Conservation (phyloP, 2,797 vertebrate species). For the Coregonus ussuriensis region DNA sequence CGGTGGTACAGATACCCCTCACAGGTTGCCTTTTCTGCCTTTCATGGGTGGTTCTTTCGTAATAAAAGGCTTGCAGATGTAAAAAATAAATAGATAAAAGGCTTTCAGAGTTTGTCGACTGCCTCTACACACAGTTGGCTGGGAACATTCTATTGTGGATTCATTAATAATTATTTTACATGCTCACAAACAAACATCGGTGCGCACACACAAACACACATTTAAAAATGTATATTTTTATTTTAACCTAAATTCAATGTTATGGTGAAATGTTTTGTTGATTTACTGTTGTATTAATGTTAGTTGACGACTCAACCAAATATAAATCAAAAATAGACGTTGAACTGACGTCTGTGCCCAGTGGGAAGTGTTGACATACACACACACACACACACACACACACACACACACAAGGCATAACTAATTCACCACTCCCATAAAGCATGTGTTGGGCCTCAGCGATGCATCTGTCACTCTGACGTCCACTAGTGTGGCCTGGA, state of each 20-base stretch:
- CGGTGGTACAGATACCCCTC: background rate
- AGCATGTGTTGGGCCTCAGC: conserved; percentile 68
- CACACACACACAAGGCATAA: conserved; percentile 39
- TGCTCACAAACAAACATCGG: background rate
- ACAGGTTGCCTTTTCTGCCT: background rate
- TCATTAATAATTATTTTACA: background rate
- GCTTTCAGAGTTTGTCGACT: background rate
- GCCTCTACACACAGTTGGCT: conserved; percentile 8
- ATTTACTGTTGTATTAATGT: too few species aligned
- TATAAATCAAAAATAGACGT: too few species aligned
- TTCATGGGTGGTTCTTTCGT: background rate
- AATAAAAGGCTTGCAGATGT: background rate
- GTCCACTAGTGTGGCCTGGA: conserved; percentile 60
- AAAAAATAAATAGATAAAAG: too few species aligned
- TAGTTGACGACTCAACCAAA: too few species aligned
- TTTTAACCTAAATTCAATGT: too few species aligned
- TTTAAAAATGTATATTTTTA: too few species aligned
- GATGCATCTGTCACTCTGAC: conserved; percentile 69
- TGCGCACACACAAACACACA: background rate
- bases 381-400: too few species aligned
- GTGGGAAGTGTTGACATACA: background rate
- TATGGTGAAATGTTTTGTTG: too few species aligned
- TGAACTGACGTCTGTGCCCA: too few species aligned
- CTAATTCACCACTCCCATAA: conserved; percentile 70
- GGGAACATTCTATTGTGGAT: conserved; percentile 26